These are phyloP conservation scores for Scolopax rusticola DNA, from an alignment of 2,797 vertebrate genomes.

Conservation along the genomic window DNA sequence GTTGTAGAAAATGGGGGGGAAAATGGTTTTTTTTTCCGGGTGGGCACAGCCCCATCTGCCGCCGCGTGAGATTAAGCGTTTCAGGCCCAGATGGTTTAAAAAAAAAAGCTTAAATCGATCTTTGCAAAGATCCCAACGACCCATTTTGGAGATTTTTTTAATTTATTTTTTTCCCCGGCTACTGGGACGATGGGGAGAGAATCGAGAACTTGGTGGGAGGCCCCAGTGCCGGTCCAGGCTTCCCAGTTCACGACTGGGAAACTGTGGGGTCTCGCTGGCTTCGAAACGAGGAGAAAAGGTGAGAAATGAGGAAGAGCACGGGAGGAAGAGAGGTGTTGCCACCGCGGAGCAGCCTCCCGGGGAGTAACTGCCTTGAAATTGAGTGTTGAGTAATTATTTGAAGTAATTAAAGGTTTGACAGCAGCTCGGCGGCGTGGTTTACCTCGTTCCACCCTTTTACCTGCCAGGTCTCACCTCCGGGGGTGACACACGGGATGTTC, in stretches of 20 bases:
- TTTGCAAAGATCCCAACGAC: conserved; percentile 30
- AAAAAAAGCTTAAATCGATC: not conserved
- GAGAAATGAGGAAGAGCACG: fast-evolving
- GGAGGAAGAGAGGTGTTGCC: not conserved
- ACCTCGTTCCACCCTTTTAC: not conserved
- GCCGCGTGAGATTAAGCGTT: not conserved
- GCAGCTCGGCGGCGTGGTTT: not conserved
- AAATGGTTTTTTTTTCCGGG: not conserved
- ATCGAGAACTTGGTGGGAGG: not conserved
- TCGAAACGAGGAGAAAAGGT: fast-evolving
- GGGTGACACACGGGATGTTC: not conserved
- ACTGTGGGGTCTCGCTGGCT: fast-evolving
- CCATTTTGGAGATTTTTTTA: conserved; percentile 41
- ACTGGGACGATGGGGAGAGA: not conserved
- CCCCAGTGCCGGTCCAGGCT: not conserved
- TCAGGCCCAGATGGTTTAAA: conserved; percentile 14
- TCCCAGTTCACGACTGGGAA: not conserved
- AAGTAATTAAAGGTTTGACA: not conserved
- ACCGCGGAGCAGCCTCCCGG: not conserved
- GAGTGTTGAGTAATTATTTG: not conserved
- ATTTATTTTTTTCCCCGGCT: no score
- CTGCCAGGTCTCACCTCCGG: not conserved
- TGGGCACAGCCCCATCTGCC: not conserved
- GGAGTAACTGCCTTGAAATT: not conserved
- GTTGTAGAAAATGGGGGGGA: not conserved